Evolutionary conservation across 2,888 invertebrate genomes (phyloP).

Genomic region (Deroplatys truncata): DNA sequence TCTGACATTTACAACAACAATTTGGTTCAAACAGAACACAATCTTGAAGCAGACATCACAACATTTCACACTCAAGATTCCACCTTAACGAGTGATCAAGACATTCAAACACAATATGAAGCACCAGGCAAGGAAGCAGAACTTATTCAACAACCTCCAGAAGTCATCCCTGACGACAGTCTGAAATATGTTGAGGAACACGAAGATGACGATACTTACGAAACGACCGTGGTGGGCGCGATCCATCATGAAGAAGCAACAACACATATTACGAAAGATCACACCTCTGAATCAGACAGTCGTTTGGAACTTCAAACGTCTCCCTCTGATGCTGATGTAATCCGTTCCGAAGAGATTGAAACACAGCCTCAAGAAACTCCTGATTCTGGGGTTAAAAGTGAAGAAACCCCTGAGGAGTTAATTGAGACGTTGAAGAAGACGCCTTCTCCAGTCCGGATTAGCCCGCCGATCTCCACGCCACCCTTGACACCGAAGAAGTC

Average conservation of each 20-base stretch:
- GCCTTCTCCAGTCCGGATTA: not conserved
- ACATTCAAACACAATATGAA: too few species aligned
- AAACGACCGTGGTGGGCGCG: not conserved
- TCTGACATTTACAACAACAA: not conserved
- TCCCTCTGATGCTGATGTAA: not conserved
- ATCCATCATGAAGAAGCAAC: not conserved
- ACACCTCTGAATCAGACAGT: not conserved
- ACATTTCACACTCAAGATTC: not conserved
- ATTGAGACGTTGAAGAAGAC: not conserved
- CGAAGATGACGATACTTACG: not conserved
- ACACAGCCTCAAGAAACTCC: not conserved
- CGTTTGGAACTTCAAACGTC: not conserved
- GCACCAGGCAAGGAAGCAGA: not conserved
- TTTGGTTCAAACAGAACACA: not conserved
- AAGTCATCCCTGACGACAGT: not conserved
- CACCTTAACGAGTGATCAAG: not conserved
- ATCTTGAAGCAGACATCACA: not conserved
- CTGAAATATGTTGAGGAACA: not conserved
- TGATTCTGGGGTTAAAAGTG: not conserved
- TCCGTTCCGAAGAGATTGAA: not conserved
- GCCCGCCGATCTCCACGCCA: not conserved
- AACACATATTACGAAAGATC: not conserved
- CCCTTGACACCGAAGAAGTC: not conserved
- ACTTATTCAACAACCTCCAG: not conserved
- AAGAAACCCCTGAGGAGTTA: not conserved